Base-by-base conservation (phyloP, 2,888 invertebrate genomes). In the Polyommatus iphigenia region DNA sequence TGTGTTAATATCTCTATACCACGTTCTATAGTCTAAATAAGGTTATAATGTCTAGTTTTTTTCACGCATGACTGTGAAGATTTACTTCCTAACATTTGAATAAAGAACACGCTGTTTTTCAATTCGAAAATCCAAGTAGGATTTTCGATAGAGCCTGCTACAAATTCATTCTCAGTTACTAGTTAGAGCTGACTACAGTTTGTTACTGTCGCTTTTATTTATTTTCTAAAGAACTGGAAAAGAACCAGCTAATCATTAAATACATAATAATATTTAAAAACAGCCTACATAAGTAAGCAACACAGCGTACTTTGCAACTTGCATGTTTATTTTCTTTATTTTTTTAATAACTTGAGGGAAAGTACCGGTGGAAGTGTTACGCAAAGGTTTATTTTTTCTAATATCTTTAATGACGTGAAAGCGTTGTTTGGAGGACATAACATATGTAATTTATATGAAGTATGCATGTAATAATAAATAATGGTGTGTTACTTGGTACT, bases 251-350 rank as follows among this genome's bases (percentile, higher is more conserved):
- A 46, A 13, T 10, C 10, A 41, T 41, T 59, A 20, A n/a, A 18
- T 1, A n/a, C 18, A 7, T 59, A 59, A 8, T 8, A 20, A 20
- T 41, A 10, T 59, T 10, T 62, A 20, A 13, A 62, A 20, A 62
- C 5, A 24, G 62, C 62, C 62, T 24, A 62, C 62, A 62, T 62
- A 20, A 62, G 62, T 62, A 20, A 62, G 62, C 59, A 20, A 59
- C 59, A 59, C 8, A 8, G 20, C 62, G 20, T 62, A 10, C 8
- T 8, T 59, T 59, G 8, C 13, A 10, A 8, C 8, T 59, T 59
- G 8, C 13, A 62, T 59, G 59, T 59, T 24, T 54, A 13, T 62
- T 50, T 24, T 50, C 67, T 77, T 77, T 67, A n/a, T 76, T 76
- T 54, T 62, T 76, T 76, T n/a, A 20, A 24, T 62, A 15, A 36